Evolutionary conservation across 2,113 vertebrate genomes (phyloP), one percentile per base, ranked within the genome.

Genomic region (Barbus barbus): DNA sequence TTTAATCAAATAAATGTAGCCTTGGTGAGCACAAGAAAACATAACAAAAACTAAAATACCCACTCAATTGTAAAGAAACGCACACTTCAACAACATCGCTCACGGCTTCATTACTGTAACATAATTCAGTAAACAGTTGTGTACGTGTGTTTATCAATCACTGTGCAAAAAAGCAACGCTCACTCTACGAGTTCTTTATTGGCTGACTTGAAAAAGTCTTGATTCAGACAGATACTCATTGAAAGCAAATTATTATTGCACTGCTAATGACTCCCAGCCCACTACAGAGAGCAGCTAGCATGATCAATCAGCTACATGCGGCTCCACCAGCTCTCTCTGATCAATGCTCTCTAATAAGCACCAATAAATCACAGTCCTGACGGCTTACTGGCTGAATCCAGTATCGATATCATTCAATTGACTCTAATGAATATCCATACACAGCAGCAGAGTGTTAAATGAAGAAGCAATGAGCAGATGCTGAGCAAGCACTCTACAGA

Each of bases 291-390:
- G 22, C 28, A 9, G 18, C n/a, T 65, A 38, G 7, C 9, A 13
- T 71, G 83, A 78, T 80, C 69, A 58, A 74, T 75, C 69, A 85
- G 24, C 9, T 24, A 81, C 44, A 81, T 63, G n/a, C n/a, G 36
- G 18, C 44, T 46, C 44, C 44, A 46, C 44, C 44, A 46, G 3
- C 26, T 63, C 31, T 78, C 61, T 53, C 73, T 56, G 28, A 67
- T 88, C 84, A 81, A 88, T 88, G 48, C 58, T 58, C 63, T 73
- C 61, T 84, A 86, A 86, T 84, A 79, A 84, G 82, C 48, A 78
- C 71, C 81, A 79, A 88, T 86, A 83, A 51, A 77, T 84, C 75
- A 77, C 80, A 65, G 28, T 78, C 33, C 53, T 86, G 63, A 63
- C 3, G 33, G 72, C 14, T 75, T 60, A 77, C 69, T 81, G n/a